phyloP scores from a whole-genome alignment of 2,888 invertebrate genomes.

The Noctua janthe region DNA sequence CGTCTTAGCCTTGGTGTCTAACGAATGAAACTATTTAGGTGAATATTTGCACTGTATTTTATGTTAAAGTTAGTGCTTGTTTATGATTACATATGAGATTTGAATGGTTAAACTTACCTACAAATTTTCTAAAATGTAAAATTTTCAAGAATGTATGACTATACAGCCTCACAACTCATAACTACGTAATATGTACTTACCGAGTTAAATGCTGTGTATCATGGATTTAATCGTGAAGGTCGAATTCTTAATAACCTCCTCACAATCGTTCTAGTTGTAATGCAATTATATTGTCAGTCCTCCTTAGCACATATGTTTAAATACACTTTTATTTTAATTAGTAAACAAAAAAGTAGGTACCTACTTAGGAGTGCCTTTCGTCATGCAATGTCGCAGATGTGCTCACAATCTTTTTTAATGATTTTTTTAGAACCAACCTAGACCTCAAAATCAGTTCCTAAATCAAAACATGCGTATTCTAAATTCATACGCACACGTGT shows the following conservation, averaged over 20 bases:
- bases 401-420: neutral
- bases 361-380: neutral
- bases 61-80: neutral
- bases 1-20: constrained; percentile 9
- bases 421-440: neutral
- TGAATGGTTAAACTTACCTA: neutral
- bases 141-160: constrained; percentile 19
- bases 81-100: neutral
- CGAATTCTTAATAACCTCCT: constrained; percentile 66
- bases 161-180: constrained; percentile 27
- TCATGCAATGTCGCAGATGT: constrained; percentile 9
- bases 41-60: neutral
- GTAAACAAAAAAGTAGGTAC: constrained; percentile 6
- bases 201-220: constrained; percentile 40
- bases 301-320: constrained; percentile 33
- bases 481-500: constrained; percentile 55
- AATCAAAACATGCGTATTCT: constrained; percentile 42
- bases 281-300: constrained; percentile 51
- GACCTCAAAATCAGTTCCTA: constrained; percentile 15
- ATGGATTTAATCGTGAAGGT: constrained; percentile 67
- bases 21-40: neutral
- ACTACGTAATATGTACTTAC: constrained; percentile 26
- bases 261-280: constrained; percentile 48
- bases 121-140: constrained; percentile 14
- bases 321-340: constrained; percentile 44